These are phyloP conservation scores for Folsomia manolachei DNA, from an alignment of 2,888 invertebrate genomes.

Conservation along the genomic window DNA sequence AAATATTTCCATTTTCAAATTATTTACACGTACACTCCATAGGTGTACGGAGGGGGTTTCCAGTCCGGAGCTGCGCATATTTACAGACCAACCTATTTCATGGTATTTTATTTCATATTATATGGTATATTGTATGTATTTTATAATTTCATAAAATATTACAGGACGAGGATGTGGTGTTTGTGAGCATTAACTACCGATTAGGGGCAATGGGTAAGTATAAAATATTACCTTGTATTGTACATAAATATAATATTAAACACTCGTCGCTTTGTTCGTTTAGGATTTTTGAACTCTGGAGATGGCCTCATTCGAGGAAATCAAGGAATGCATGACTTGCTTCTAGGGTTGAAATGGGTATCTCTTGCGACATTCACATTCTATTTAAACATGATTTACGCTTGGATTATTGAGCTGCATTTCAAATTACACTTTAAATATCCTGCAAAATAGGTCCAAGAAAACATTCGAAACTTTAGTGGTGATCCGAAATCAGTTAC, in stretches of 20 bases:
- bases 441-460: too few relatives aligned
- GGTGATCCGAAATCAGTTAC: slow-evolving; percentile 31
- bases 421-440: too few relatives aligned
- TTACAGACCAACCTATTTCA: slow-evolving; percentile 35
- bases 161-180: slow-evolving; percentile 24
- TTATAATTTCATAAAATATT: not conserved
- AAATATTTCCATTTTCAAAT: too few relatives aligned
- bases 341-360: slow-evolving; percentile 30
- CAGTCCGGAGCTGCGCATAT: slow-evolving; percentile 32
- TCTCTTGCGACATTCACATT: too few relatives aligned
- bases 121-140: not conserved
- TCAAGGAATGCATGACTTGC: slow-evolving; percentile 38
- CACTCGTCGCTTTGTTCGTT: not conserved
- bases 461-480: slow-evolving; percentile 29
- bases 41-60: slow-evolving; percentile 40
- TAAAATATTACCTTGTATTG: not conserved
- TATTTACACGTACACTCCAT: too few relatives aligned
- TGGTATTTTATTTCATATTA: slow-evolving; percentile 18
- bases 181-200: slow-evolving; percentile 36
- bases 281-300: slow-evolving; percentile 40
- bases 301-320: slow-evolving; percentile 32
- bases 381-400: too few relatives aligned
- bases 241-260: not conserved
- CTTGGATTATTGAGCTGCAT: too few relatives aligned
- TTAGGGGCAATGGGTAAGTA: slow-evolving; percentile 32